These are phyloP conservation scores for Odocoileus virginianus DNA, from an alignment of 2,113 vertebrate species.

Conservation along the genomic window DNA sequence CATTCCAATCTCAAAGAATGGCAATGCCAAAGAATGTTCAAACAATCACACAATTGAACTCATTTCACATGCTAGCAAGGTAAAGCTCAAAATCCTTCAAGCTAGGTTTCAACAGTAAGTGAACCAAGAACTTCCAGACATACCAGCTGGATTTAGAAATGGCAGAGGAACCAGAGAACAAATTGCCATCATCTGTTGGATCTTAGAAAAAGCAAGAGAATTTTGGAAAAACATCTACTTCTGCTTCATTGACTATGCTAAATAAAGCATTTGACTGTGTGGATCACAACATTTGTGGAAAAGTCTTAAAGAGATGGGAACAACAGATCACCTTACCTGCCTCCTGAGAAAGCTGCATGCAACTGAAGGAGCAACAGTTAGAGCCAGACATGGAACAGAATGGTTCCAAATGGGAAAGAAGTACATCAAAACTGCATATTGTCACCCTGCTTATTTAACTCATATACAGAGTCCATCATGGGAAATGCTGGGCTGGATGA, in stretches of 20 bases:
- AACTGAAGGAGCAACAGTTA: background rate
- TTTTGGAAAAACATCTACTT: background rate
- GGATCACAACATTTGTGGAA: background rate
- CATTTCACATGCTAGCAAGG: background rate
- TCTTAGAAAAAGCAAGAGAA: background rate
- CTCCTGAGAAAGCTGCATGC: background rate
- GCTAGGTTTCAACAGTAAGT: background rate
- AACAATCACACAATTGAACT: background rate
- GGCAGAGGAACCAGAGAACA: background rate
- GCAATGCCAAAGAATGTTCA: background rate
- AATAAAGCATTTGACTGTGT: background rate
- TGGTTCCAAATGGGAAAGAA: background rate
- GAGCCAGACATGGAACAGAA: background rate
- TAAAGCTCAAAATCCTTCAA: background rate
- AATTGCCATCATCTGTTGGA: accelerated
- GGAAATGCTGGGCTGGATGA: background rate
- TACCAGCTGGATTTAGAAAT: background rate
- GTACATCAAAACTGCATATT: background rate
- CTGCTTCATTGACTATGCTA: background rate
- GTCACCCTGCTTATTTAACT: background rate
- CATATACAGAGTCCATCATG: background rate
- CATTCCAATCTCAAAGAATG: background rate
- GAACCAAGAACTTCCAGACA: background rate
- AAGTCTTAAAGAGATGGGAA: background rate
- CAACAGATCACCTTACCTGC: background rate